Evolutionary conservation across 2,797 vertebrate genomes (phyloP), one percentile per base, ranked within the genome.

Genomic region (Lindbergichthys nudifrons): DNA sequence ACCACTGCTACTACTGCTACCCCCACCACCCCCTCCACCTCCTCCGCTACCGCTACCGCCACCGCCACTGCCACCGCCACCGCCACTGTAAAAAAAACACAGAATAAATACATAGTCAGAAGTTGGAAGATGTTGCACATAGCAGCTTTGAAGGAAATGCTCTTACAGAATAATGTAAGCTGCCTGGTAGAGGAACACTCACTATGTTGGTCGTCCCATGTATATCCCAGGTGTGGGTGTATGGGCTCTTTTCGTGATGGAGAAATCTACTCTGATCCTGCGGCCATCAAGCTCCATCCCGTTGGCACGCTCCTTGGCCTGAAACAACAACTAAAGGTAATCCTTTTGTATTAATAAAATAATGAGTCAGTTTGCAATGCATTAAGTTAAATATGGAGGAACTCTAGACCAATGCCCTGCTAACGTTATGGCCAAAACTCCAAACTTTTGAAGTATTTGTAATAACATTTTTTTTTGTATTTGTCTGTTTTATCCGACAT

Each of bases 211-310:
- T 70, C 97, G 96, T 52, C 98, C 98, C 98, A 99, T 99, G 74
- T 99, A 99, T 89, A 99, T 98, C 79, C 98, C 98, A 88, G 98
- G 98, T 63, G 98, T 99, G 69, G 98, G 98, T 5, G 98, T 99
- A 82, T 99, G 98, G 60, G 98, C 96, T 82, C 97, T 95, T 92
- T 98, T 98, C 14, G 98, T 99, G 79, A 99, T 99, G 10, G 98
- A 99, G 70, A 96, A 99, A 85, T 99, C 98, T 56, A 99, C 98
- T 77, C 98, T 88, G 73, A 99, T 99, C 75, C 97, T 95, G 51
- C 98, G 96, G 0, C 98, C 97, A 81, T 99, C 98, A 69, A 99
- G 94, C 82, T 99, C 98, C 98, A 99, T 99, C 65, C 98, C 97
- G 68, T 99, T 99, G 58, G 97, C 97, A 76, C 96, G 96, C 78